phyloP scores from a whole-genome alignment of 2,113 vertebrate species.

The Apaloderma vittatum region DNA sequence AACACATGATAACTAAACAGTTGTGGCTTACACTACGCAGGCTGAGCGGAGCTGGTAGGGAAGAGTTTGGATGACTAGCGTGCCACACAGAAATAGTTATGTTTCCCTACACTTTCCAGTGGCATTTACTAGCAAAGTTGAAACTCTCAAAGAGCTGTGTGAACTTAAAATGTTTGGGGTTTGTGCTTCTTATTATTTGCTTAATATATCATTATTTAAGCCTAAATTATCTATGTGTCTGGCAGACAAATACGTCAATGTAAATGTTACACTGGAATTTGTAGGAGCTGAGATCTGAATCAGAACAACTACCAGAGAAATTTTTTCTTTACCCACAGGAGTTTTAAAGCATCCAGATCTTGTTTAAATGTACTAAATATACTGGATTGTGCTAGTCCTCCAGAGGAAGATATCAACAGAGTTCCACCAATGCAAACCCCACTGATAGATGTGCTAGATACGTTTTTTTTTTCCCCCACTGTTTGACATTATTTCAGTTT shows the following conservation, averaged over 20 bases:
- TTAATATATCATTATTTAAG: neutral
- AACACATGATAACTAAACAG: constrained; percentile 42
- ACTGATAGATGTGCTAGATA: neutral
- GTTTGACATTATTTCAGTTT: neutral
- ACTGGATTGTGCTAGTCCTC: neutral
- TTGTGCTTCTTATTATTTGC: neutral
- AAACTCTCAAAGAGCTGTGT: neutral
- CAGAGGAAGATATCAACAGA: neutral
- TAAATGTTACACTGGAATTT: neutral
- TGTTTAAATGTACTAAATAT: neutral
- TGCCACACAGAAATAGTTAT: neutral
- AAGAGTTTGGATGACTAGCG: neutral
- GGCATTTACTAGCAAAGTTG: neutral
- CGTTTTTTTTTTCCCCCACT: neutral
- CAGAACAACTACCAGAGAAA: neutral
- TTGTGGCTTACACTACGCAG: constrained; percentile 3
- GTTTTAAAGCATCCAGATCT: neutral
- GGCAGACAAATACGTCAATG: neutral
- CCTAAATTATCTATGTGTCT: neutral
- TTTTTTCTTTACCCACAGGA: neutral
- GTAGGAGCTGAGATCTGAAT: neutral
- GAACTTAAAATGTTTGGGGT: neutral
- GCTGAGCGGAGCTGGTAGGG: constrained; percentile 23
- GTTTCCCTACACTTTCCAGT: neutral
- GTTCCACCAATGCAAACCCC: neutral